Evolutionary conservation across 2,113 vertebrate genomes (phyloP), one percentile per base, ranked within the genome.

Genomic region (Charadrius vociferus): DNA sequence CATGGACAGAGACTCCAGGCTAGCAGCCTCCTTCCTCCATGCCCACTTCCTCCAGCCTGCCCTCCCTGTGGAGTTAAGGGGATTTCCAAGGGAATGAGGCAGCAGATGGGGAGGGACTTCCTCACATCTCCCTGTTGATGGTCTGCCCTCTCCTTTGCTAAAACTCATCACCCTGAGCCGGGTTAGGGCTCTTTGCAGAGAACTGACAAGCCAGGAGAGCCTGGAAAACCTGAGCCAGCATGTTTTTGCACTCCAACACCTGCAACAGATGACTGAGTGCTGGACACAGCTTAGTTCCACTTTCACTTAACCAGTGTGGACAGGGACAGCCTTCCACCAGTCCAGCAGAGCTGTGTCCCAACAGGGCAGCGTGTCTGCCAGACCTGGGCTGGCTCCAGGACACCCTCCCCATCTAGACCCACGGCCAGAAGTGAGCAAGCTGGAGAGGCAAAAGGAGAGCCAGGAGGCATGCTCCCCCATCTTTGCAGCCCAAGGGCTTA

Each of bases 371-470:
- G 3, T 41, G 27, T 22, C 62, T 80, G 30, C 30, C 67, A 77
- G 62, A 58, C 7, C 7, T 1, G 2, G 23, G 5, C 14, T 71
- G 66, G 30, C 34, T 43, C 61, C 3, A 2, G 36, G 43, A 21
- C 18, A 34, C 24, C n/a, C n/a, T 72, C 29, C 21, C 37, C 5
- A 21, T 41, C 10, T 45, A 81, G 32, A 70, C 17, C 14, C 43
- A 41, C 0, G 0, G 45, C 32, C 65, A 84, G 59, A 8, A 81
- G 18, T 0, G 0, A 77, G 34, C 53, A 68, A 66, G n/a, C 9
- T 19, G 39, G n/a, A 45, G 22, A 72, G 50, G 36, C 24, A 87
- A 67, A 47, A 65, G n/a, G 34, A 84, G 53, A 70, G 4, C 14
- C 52, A 56, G 14, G 22, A 82, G 30, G 49, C 56, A 56, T 2